Conservation (phyloP, 2,888 invertebrate species). For the Cantharis lateralis region DNA sequence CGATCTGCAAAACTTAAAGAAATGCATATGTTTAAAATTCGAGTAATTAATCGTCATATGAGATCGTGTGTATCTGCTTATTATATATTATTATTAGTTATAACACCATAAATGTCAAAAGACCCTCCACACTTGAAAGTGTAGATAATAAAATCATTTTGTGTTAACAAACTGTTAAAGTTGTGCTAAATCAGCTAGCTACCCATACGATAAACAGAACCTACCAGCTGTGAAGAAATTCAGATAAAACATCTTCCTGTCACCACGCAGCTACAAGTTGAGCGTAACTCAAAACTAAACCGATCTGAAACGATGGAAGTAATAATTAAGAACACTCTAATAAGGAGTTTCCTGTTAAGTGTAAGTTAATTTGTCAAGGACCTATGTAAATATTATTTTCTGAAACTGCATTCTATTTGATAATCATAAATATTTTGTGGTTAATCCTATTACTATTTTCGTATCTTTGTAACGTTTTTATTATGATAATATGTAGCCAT, state of each 20-base stretch:
- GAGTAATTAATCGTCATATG: background rate
- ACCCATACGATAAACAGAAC: constrained; percentile 43
- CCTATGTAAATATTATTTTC: background rate
- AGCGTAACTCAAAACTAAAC: constrained; percentile 32
- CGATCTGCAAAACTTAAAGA: background rate
- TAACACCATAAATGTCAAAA: background rate
- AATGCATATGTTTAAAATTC: background rate
- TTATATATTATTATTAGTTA: background rate
- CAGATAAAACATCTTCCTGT: constrained; percentile 30
- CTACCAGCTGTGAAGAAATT: constrained; percentile 43
- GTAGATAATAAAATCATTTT: constrained; percentile 43
- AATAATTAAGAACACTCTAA: constrained; percentile 48
- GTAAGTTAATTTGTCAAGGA: constrained; percentile 37
- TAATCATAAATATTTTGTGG: background rate
- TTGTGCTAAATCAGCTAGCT: constrained; percentile 43
- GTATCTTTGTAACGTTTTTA: background rate
- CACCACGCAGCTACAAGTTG: background rate
- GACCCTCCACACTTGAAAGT: constrained; percentile 42
- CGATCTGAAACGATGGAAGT: constrained; percentile 43
- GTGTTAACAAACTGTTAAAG: constrained; percentile 51
- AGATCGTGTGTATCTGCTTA: background rate
- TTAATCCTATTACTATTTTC: background rate
- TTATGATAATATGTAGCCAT: background rate
- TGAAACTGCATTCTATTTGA: background rate
- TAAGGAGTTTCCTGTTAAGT: constrained; percentile 51